Conservation (phyloP, 2,797 vertebrate species). For the Calcarius lapponicus region DNA sequence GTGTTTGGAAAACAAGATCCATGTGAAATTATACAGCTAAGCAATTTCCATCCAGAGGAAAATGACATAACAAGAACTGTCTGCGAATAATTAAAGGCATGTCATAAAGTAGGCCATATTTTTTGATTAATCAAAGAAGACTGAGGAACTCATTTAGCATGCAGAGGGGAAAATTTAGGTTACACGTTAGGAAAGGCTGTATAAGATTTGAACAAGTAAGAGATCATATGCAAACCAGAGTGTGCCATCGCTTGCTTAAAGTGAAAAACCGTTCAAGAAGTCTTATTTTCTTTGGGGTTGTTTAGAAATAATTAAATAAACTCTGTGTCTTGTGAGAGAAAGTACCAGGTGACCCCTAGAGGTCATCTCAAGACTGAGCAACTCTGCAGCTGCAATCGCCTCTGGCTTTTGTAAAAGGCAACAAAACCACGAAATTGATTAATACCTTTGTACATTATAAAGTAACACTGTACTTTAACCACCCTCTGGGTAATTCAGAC, state of each 20-base stretch:
- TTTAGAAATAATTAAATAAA: constrained; percentile 26
- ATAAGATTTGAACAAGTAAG: neutral
- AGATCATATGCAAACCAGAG: neutral
- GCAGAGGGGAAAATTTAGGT: constrained; percentile 21
- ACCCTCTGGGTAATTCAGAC: neutral
- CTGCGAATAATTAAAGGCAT: constrained; percentile 58
- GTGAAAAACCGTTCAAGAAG: neutral
- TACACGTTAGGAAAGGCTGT: neutral
- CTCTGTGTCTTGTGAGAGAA: neutral
- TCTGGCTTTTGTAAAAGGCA: neutral
- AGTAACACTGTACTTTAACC: neutral
- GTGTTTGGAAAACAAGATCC: neutral
- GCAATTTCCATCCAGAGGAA: neutral
- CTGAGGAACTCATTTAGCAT: neutral
- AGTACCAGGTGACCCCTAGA: constrained; percentile 27
- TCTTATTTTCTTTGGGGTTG: neutral
- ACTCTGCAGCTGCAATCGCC: neutral
- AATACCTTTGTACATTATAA: neutral
- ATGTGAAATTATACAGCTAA: neutral
- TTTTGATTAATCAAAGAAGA: constrained; percentile 53
- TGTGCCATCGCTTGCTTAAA: neutral
- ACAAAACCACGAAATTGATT: neutral
- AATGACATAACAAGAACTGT: constrained; percentile 30
- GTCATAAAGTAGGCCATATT: constrained; percentile 43
- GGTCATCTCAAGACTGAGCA: constrained; percentile 30